Conservation (phyloP, 2,113 vertebrate genomes). For the Corynorhinus townsendii region DNA sequence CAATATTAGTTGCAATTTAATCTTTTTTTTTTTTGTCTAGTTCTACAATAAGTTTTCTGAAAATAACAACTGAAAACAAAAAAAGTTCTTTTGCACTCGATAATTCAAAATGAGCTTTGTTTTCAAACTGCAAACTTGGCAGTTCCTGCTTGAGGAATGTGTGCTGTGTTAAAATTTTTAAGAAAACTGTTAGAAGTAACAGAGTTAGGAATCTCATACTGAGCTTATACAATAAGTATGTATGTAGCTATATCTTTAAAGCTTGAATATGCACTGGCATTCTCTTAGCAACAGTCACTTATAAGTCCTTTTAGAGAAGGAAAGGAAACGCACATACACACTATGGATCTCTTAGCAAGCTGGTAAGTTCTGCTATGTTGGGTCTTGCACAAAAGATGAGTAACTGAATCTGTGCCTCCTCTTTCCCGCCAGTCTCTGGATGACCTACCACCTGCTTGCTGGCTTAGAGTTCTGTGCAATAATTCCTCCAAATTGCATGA, state of each 20-base stretch:
- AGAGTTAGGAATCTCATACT: constrained; percentile 29
- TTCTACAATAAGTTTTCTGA: constrained; percentile 1
- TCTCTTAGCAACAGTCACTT: not conserved
- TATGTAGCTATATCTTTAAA: not conserved
- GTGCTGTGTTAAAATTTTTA: constrained; percentile 3
- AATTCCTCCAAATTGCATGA: not conserved
- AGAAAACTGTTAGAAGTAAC: not conserved
- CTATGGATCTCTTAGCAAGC: not conserved
- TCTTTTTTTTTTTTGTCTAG: not conserved
- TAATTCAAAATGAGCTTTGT: constrained; percentile 58
- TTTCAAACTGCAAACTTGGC: constrained; percentile 58
- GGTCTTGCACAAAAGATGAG: not conserved
- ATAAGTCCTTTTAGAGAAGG: not conserved
- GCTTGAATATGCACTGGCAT: not conserved
- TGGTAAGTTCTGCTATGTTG: not conserved
- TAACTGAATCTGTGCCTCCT: not conserved
- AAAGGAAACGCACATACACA: not conserved
- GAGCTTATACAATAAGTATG: not conserved
- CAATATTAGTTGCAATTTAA: not conserved
- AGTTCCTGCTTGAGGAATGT: constrained; percentile 49
- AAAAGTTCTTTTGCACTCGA: not conserved
- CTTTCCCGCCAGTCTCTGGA: not conserved
- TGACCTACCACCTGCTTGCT: constrained; percentile 25
- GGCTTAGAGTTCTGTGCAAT: constrained; percentile 33
- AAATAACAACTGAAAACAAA: not conserved